Conservation (phyloP, 2,113 vertebrate genomes). For the Caracal caracal region DNA sequence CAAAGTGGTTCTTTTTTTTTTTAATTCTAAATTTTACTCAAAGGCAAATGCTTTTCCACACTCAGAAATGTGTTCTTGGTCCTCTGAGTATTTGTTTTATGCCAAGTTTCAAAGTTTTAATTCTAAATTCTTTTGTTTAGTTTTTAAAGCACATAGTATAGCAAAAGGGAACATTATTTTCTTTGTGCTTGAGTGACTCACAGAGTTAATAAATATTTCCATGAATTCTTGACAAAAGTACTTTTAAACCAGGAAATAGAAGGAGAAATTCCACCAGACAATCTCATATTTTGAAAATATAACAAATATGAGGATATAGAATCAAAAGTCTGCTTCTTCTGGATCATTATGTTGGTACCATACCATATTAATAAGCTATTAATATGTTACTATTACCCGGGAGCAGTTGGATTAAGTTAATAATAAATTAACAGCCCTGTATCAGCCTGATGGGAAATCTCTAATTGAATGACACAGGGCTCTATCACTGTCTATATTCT, state of each 20-base stretch:
- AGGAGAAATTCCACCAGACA: constrained; percentile 6
- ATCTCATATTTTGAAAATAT: constrained; percentile 18
- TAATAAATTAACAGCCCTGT: not conserved
- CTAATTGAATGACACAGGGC: not conserved
- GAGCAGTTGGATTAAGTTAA: constrained; percentile 16
- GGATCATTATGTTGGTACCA: not conserved
- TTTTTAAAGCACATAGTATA: constrained; percentile 43
- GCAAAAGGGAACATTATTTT: constrained; percentile 30
- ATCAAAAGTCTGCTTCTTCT: not conserved
- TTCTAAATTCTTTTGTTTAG: constrained; percentile 43
- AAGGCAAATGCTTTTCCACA: constrained; percentile 73
- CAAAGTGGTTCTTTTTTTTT: constrained; percentile 22
- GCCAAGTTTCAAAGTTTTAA: constrained; percentile 63
- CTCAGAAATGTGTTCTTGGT: constrained; percentile 59
- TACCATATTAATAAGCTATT: not conserved
- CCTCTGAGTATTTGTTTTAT: constrained; percentile 38
- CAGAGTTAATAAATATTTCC: constrained; percentile 20
- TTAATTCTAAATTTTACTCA: constrained; percentile 70
- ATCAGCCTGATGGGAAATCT: not conserved
- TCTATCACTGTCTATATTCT: not conserved
- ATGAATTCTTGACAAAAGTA: constrained; percentile 31
- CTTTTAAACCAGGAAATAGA: constrained; percentile 40
- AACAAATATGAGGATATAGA: constrained; percentile 49
- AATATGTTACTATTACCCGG: not conserved
- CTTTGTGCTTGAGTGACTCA: not conserved